Conservation (phyloP, 1,140 invertebrate species). For the Anastrepha obliqua region DNA sequence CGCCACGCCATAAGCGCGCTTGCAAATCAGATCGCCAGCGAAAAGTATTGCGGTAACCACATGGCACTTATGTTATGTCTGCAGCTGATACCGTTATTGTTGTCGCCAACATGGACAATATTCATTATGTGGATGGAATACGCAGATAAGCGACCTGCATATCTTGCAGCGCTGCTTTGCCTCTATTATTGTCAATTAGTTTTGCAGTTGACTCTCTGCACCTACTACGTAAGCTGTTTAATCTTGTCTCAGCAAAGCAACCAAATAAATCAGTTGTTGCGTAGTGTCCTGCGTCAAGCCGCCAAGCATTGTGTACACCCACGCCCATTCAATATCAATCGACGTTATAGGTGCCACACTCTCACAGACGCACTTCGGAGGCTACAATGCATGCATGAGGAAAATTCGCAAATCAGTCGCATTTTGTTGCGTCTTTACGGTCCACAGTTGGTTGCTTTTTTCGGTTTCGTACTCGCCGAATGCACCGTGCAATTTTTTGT, state of each 20-base stretch:
- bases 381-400: neutral
- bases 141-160: neutral
- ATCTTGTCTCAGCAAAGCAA: neutral
- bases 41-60: neutral
- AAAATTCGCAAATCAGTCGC: neutral
- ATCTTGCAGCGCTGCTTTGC: constrained; percentile 26
- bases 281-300: neutral
- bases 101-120: constrained; percentile 22
- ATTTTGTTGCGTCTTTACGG: neutral
- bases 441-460: constrained; percentile 27
- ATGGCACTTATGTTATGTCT: neutral
- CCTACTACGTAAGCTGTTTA: neutral
- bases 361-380: neutral
- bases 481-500: constrained; percentile 54
- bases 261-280: neutral
- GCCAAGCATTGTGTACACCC: neutral
- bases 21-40: neutral
- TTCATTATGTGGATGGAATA: constrained; percentile 50
- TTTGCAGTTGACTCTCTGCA: constrained; percentile 39
- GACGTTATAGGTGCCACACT: neutral
- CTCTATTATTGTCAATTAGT: constrained; percentile 53
- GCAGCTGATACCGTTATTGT: constrained; percentile 38
- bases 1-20: neutral
- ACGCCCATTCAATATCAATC: neutral
- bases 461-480: constrained; percentile 54